Evolutionary conservation across 2,888 invertebrate species (phyloP).

Genomic region (Steinernema hermaphroditum): DNA sequence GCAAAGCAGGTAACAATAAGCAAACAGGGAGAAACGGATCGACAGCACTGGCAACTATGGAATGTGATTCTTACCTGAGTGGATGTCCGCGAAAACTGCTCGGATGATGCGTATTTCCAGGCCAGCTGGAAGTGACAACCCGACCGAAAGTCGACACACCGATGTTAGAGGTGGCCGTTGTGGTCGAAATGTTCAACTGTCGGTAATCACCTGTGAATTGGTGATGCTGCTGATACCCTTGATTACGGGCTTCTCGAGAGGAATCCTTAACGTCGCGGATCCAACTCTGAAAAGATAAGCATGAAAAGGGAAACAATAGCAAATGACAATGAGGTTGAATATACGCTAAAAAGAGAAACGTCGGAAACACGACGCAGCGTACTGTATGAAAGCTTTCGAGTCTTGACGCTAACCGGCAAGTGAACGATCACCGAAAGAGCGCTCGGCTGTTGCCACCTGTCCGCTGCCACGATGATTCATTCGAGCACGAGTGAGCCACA

Average conservation of each 20-base stretch:
- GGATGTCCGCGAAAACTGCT: background rate
- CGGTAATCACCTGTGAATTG: conserved; percentile 23
- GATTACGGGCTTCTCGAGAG: background rate
- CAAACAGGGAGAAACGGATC: background rate
- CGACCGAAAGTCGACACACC: conserved; percentile 21
- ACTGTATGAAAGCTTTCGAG: background rate
- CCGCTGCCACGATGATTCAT: conserved; percentile 21
- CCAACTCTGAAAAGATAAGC: background rate
- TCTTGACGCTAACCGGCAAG: conserved; percentile 7
- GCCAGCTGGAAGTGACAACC: conserved; percentile 8
- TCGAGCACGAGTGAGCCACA: background rate
- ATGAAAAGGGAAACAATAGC: background rate
- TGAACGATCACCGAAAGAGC: background rate
- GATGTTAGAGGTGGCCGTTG: conserved; percentile 17
- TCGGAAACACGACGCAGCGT: conserved; percentile 9
- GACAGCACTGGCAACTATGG: too few relatives aligned
- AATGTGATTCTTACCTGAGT: background rate
- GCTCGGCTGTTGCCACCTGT: conserved; percentile 12
- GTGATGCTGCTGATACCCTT: background rate
- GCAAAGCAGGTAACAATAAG: background rate
- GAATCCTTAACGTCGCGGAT: background rate
- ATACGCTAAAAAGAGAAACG: too few relatives aligned
- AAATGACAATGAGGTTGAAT: background rate
- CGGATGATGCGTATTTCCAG: conserved; percentile 7
- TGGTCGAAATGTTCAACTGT: conserved; percentile 21